phyloP scores from a whole-genome alignment of 2,888 invertebrate species.

The Chydorus sphaericus region DNA sequence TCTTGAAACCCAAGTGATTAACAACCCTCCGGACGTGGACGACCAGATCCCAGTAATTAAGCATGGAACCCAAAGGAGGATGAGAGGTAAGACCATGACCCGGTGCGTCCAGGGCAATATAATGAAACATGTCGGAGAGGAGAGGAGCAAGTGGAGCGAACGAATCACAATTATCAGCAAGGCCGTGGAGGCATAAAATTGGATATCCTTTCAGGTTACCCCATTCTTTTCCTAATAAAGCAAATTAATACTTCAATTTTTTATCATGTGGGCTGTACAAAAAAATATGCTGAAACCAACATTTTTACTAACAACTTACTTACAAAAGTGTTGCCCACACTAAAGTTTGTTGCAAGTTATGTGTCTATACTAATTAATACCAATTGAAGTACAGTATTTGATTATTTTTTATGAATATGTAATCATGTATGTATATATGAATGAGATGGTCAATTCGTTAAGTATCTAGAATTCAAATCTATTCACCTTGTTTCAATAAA shows the following conservation, averaged over 20 bases:
- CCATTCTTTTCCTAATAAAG: conserved; percentile 13
- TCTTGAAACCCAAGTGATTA: conserved; percentile 14
- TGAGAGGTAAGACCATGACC: conserved; percentile 18
- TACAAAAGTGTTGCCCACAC: too few species aligned
- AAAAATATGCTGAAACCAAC: background rate
- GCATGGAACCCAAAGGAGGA: conserved; percentile 14
- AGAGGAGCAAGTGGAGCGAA: conserved; percentile 16
- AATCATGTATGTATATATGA: too few species aligned
- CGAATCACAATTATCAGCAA: conserved; percentile 17
- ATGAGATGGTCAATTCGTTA: too few species aligned
- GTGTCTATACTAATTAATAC: too few species aligned
- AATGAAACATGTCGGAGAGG: conserved; percentile 12
- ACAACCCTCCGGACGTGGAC: conserved; percentile 8
- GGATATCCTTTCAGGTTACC: conserved; percentile 3
- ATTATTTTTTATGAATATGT: too few species aligned
- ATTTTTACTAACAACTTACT: background rate
- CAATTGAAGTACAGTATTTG: too few species aligned
- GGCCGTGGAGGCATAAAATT: conserved; percentile 17
- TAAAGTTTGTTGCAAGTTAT: too few species aligned
- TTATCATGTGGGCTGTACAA: background rate
- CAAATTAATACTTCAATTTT: too few species aligned
- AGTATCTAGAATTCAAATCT: too few species aligned
- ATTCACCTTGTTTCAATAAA: too few species aligned
- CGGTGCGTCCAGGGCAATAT: conserved; percentile 16
- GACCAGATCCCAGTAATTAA: conserved; percentile 12